Base-by-base conservation (phyloP, 2,113 vertebrate species). In the Pseudopodoces humilis region DNA sequence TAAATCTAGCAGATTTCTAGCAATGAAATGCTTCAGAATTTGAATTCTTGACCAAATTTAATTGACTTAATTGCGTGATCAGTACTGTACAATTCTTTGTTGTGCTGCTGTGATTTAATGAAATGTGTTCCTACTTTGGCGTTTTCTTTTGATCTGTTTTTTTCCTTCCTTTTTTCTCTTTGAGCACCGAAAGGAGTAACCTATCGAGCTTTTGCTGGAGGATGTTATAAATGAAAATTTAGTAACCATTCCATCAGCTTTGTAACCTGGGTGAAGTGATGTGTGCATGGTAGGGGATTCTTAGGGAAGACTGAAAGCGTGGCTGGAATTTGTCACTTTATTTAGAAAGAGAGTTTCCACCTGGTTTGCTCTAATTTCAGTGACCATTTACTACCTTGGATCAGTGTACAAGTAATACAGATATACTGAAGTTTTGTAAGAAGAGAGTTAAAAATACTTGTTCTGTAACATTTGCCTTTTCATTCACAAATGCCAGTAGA, bases 211-310 rank as follows among this genome's bases (percentile, higher is more conserved):
- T 99, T 99, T 99, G 99, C 98, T 99, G 99, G 98, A 99, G 99
- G 99, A 99, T 99, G 99, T 99, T 99, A 99, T 99, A 99, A 99
- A 99, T 99, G 99, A 98, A 99, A 99, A 99, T 99, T 99, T 99
- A 99, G 98, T 98, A 98, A 98, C 98, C 94, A 98, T 99, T 99
- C 99, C 99, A 84, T 99, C 98, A 97, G 94, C 99, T 99, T 99
- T 99, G 99, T 98, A 97, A 98, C 98, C 98, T 98, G 98, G 98
- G 98, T 63, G 80, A 98, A 98, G 98, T 99, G 99, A 99, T 99
- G 99, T 99, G 99, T 99, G 99, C 71, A 3, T 98, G 89, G 46
- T 53, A 82, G 95, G 56, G 47, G 22, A 22, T 65, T 52, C 39
- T 20, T 41, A 94, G 81, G 91, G 59, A 76, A n/a, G 28, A 9